Evolutionary conservation across 2,797 vertebrate species (phyloP).

Genomic region (Thamnophis elegans): DNA sequence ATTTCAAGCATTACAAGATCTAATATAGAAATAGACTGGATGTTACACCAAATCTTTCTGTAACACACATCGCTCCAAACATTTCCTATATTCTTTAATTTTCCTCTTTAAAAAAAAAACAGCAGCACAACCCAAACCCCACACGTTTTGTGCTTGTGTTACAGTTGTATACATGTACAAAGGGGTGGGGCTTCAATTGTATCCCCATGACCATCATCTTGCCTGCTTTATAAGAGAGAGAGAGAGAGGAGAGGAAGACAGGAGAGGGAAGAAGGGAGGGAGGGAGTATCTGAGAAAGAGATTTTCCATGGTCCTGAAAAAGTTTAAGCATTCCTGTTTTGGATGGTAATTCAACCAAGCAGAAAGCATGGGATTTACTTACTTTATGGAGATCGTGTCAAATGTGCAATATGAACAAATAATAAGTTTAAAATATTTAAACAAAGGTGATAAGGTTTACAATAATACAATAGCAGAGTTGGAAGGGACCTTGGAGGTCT

Average conservation of each 20-base stretch:
- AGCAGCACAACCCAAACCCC: not conserved
- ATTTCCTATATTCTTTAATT: not conserved
- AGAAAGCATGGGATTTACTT: not conserved
- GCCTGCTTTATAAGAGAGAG: not conserved
- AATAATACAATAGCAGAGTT: too few relatives aligned
- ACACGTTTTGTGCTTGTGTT: not conserved
- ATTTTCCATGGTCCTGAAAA: not conserved
- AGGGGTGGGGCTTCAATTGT: not conserved
- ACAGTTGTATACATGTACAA: not conserved
- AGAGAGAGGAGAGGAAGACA: not conserved
- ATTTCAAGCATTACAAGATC: not conserved
- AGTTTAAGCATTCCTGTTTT: not conserved
- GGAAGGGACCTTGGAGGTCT: too few relatives aligned
- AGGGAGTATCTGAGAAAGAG: not conserved
- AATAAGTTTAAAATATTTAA: not conserved
- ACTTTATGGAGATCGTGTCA: not conserved
- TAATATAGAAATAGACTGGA: not conserved
- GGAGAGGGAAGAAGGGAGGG: too few relatives aligned
- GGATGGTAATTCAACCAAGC: not conserved
- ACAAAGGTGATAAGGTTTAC: too few relatives aligned
- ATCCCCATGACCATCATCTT: not conserved
- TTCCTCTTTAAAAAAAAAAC: not conserved
- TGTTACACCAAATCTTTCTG: not conserved
- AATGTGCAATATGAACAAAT: not conserved
- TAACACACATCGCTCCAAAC: not conserved